Evolutionary conservation across 1,140 invertebrate species (phyloP), one percentile per base, ranked within the genome.

Genomic region (Trinorchestia longiramus): DNA sequence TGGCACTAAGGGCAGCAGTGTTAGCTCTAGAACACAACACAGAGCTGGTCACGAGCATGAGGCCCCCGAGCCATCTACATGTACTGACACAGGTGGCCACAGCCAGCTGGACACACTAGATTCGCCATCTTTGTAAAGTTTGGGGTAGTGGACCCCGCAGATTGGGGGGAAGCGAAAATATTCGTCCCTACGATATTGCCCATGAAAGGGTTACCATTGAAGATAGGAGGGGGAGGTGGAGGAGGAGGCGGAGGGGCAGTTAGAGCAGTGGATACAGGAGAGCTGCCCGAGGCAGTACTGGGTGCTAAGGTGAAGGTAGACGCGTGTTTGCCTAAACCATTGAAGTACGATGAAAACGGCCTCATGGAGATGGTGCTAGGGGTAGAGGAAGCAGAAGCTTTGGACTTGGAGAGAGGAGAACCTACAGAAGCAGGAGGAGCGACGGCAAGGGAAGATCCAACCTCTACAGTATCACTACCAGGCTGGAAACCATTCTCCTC

Each of bases 61-160:
- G 3, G 47, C 47, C 19, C 47, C 47, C 6, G 6, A 19, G 28
- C 11, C 28, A 1, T 77, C 62, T 94, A 94, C 92, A 94, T 94
- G 44, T 94, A 94, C 92, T 94, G 92, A 47, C 92, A 94, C 6
- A 94, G 43, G 44, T 94, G 92, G 0, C 92, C 92, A 47, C 92
- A 94, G 44, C 92, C 92, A 43, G 92, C 92, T 11, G 92, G 92
- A 40, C 92, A 94, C 43, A 94, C 92, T 44, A 94, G 47, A 44
- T 94, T 94, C 8, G 92, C 92, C 92, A 94, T 94, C 44, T 94
- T 94, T 40, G 92, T 94, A 43, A 94, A 94, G n/a, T 94, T 94
- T 1, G 92, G 92, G 92, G 43, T 47, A 43, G 4, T 94, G 40
- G 43, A 45, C 0, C 92, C 92, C 17, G 15, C 36, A 94, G 92